phyloP scores from a whole-genome alignment of 2,888 invertebrate genomes.

The Stegophylla sp. region DNA sequence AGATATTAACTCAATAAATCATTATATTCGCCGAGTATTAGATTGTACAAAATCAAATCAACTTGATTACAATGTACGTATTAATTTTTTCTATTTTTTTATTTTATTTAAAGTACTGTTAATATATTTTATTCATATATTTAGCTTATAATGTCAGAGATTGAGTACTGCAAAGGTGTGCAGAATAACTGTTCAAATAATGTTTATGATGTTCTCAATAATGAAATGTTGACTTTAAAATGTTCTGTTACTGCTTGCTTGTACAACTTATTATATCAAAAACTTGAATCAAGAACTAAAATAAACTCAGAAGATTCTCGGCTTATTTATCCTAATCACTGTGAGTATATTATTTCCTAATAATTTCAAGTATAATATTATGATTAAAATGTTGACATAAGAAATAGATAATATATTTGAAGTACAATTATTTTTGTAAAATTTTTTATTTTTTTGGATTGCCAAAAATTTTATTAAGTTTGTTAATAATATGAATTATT shows the following conservation, averaged over 20 bases:
- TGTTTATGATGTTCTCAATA: background rate
- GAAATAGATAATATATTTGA: too few species aligned
- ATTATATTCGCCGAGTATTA: slow-evolving; percentile 27
- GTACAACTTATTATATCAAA: slow-evolving; percentile 33
- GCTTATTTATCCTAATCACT: background rate
- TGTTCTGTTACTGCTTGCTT: slow-evolving; percentile 26
- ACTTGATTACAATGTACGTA: slow-evolving; percentile 37
- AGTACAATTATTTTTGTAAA: too few species aligned
- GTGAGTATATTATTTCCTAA: slow-evolving; percentile 13
- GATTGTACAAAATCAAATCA: slow-evolving; percentile 30
- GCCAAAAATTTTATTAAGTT: too few species aligned
- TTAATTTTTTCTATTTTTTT: background rate
- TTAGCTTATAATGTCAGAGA: slow-evolving; percentile 48
- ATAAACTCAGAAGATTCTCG: slow-evolving; percentile 26
- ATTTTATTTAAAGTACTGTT: background rate
- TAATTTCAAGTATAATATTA: background rate
- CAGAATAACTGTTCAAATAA: slow-evolving; percentile 12
- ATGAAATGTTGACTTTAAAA: slow-evolving; percentile 32
- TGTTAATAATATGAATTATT: too few species aligned
- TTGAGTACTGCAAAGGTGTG: slow-evolving; percentile 35
- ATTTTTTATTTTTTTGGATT: too few species aligned
- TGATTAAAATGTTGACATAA: too few species aligned
- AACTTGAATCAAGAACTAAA: slow-evolving; percentile 42
- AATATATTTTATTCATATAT: background rate
- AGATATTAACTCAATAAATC: slow-evolving; percentile 30